Conservation (phyloP, 2,113 vertebrate species). For the Lycocorax pyrrhopterus region DNA sequence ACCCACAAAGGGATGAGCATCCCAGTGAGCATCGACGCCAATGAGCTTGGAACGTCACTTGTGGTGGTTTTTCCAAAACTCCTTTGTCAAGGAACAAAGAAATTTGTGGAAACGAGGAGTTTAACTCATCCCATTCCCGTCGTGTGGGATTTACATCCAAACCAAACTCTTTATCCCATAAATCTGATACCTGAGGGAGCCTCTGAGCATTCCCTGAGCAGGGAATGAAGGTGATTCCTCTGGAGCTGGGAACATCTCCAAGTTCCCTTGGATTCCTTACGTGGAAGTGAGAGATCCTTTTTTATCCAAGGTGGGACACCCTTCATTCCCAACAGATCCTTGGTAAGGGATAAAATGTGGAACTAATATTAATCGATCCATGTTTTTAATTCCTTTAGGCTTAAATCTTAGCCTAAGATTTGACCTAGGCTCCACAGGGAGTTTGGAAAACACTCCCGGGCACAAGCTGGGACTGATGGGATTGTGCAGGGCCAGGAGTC, state of each 20-base stretch:
- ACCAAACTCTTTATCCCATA: neutral
- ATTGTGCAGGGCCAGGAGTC: neutral
- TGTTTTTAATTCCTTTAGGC: neutral
- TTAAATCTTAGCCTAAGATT: no score
- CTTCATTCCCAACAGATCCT: neutral
- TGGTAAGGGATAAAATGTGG: neutral
- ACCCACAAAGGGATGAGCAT: no score
- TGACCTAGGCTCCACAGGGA: neutral
- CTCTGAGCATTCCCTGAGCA: neutral
- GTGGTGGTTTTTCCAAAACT: neutral
- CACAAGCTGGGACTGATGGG: neutral
- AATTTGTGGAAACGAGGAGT: neutral
- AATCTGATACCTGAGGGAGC: neutral
- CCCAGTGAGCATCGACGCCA: fast-evolving
- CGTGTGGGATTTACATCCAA: neutral
- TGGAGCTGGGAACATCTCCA: neutral
- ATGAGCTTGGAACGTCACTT: neutral
- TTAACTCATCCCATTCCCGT: neutral
- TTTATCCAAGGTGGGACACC: neutral
- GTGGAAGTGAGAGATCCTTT: neutral
- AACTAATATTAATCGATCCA: neutral
- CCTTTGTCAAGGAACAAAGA: neutral
- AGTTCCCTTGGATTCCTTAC: neutral
- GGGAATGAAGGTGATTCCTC: neutral
- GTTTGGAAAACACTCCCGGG: neutral